phyloP scores from a whole-genome alignment of 2,888 invertebrate genomes.

The Amorpha juglandis region DNA sequence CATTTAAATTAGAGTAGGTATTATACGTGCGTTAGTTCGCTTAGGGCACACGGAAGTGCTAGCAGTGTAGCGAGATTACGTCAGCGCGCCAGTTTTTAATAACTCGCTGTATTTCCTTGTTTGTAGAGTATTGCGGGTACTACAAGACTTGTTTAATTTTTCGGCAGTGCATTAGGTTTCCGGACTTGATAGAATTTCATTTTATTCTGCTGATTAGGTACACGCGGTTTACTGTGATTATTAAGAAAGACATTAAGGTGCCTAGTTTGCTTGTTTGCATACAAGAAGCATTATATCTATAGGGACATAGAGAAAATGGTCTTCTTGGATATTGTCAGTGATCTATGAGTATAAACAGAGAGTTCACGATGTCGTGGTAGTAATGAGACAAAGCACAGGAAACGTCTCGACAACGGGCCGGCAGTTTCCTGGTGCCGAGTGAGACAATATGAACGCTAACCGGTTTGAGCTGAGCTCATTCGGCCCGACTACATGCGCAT shows the following conservation, averaged over 20 bases:
- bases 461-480: slow-evolving; percentile 76
- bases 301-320: not conserved
- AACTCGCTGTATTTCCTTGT: slow-evolving; percentile 80
- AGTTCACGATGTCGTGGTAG: slow-evolving; percentile 55
- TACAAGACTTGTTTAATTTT: slow-evolving; percentile 50
- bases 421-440: slow-evolving; percentile 79
- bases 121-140: slow-evolving; percentile 61
- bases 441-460: slow-evolving; percentile 79
- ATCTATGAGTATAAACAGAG: slow-evolving; percentile 31
- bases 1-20: slow-evolving; percentile 36
- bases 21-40: slow-evolving; percentile 50
- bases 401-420: slow-evolving; percentile 71
- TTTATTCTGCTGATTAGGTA: slow-evolving; percentile 9
- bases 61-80: slow-evolving; percentile 71
- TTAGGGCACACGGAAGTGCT: slow-evolving; percentile 79
- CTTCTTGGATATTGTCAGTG: slow-evolving; percentile 7
- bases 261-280: not conserved
- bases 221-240: not conserved
- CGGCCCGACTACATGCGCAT: slow-evolving; percentile 55
- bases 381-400: slow-evolving; percentile 77
- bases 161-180: slow-evolving; percentile 32
- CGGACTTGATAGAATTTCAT: slow-evolving; percentile 20
- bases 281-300: not conserved
- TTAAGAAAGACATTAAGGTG: slow-evolving; percentile 13
- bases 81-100: slow-evolving; percentile 81